Conservation (phyloP, 1,140 invertebrate genomes). For the Zaprionus inermis region DNA sequence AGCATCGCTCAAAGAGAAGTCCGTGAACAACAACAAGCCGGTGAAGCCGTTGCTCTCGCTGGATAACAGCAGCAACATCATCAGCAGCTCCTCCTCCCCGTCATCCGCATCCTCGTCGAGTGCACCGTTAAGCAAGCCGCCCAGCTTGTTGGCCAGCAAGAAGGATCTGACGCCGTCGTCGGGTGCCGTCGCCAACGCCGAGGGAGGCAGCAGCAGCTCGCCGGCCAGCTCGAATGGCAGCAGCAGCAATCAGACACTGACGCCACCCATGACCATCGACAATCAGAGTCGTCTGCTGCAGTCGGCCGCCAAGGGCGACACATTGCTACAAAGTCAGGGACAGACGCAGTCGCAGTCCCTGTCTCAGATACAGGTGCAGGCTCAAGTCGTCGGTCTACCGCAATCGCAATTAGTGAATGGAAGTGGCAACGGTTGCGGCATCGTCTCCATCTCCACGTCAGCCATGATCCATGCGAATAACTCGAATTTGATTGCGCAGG, state of each 20-base stretch:
- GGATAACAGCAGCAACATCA: conserved; percentile 54
- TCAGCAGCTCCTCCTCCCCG: background rate
- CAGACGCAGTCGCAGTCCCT: conserved; percentile 34
- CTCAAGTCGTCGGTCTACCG: conserved; percentile 48
- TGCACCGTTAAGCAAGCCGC: conserved; percentile 44
- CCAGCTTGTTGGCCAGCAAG: conserved; percentile 54
- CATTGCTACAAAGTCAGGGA: conserved; percentile 28
- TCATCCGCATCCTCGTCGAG: background rate
- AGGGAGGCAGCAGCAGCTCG: background rate
- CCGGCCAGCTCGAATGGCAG: conserved; percentile 81
- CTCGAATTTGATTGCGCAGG: conserved; percentile 77
- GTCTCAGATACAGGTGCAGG: conserved; percentile 37
- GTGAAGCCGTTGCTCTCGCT: conserved; percentile 77
- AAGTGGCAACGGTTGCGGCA: conserved; percentile 13
- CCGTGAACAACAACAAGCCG: conserved; percentile 82
- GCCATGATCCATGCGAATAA: conserved; percentile 80
- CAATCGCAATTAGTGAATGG: conserved; percentile 45
- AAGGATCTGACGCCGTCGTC: conserved; percentile 65
- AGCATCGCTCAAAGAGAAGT: conserved; percentile 66
- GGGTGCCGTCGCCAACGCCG: conserved; percentile 19
- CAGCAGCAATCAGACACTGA: conserved; percentile 77
- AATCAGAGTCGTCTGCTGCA: conserved; percentile 54
- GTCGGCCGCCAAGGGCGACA: conserved; percentile 49
- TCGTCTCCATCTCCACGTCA: conserved; percentile 48
- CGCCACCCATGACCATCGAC: conserved; percentile 81